Evolutionary conservation across 1,140 invertebrate genomes (phyloP), one percentile per base, ranked within the genome.

Genomic region (Heliconius hermathena): DNA sequence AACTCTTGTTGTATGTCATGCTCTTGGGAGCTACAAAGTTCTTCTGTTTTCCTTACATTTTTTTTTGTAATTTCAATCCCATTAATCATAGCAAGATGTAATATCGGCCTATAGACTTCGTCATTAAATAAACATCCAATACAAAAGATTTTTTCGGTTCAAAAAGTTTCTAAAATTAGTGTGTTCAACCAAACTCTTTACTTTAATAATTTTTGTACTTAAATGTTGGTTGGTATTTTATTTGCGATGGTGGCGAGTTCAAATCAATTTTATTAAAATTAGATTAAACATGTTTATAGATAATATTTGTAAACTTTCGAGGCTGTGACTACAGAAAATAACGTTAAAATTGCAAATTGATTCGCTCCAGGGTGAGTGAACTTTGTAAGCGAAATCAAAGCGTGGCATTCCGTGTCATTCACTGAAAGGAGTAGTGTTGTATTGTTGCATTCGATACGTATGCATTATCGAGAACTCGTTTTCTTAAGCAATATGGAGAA

Each of bases 281-380:
- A 46, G 16, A 16, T 46, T 20, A 29, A 66, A 66, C 9, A 3
- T 66, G 9, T 26, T 66, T 66, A 66, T 66, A 66, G n/a, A n/a
- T 1, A 3, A 29, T 26, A 13, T 66, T 66, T 29, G 8, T 9
- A n/a, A 22, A 66, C 3, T 29, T 60, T 60, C n/a, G 11, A 26
- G 11, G 57, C 22, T 16, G 1, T n/a, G 20, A 60, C 54, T 66
- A 26, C 22, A 26, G 3, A 26, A 29, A 66, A 13, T 26, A 66
- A 66, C n/a, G 13, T 66, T 26, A 66, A 26, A 66, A 66, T 66
- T 9, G 57, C 57, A 66, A 66, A 66, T 66, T 66, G 57, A 66
- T 66, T 29, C 57, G 60, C 26, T 66, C 22, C 60, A 66, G 22
- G 60, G 60, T 66, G 60, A 66, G 60, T 66, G 60, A 66, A 66